A percentile compares a stretch with the other conserved stretches of the same genome.
phyloP scores from a whole-genome alignment of 2,888 invertebrate genomes.

The Hymenopus coronatus region DNA sequence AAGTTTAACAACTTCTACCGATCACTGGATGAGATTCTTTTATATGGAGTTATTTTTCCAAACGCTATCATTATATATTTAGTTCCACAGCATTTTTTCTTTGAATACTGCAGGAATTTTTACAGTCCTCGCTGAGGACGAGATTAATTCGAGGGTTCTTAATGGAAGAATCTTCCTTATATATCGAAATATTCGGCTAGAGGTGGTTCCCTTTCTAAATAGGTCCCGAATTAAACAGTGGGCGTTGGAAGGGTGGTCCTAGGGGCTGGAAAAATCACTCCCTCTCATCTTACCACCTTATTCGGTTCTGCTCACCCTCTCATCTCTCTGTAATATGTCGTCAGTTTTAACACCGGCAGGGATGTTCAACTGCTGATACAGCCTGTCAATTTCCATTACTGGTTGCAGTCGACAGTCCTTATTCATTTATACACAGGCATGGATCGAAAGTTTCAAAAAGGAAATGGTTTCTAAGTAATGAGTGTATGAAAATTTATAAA shows the following conservation, averaged over 20 bases:
- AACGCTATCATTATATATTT: slow-evolving; percentile 9
- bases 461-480: too few relatives aligned
- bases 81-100: slow-evolving; percentile 3
- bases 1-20: background rate
- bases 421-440: too few relatives aligned
- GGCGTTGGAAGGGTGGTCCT: slow-evolving; percentile 15
- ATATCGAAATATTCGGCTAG: background rate
- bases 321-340: background rate
- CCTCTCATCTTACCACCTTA: slow-evolving; percentile 15
- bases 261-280: slow-evolving; percentile 23
- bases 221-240: slow-evolving; percentile 8
- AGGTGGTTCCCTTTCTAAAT: background rate
- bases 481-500: too few relatives aligned
- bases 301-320: background rate
- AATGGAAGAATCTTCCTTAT: background rate
- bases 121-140: background rate
- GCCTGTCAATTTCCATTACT: background rate
- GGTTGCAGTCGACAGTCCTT: too few relatives aligned
- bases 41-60: background rate
- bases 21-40: background rate
- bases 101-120: background rate
- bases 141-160: background rate
- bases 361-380: background rate
- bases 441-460: too few relatives aligned
- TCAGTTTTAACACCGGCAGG: background rate